Evolutionary conservation across 2,113 vertebrate species (phyloP).

Genomic region (Sebastes schlegelii): DNA sequence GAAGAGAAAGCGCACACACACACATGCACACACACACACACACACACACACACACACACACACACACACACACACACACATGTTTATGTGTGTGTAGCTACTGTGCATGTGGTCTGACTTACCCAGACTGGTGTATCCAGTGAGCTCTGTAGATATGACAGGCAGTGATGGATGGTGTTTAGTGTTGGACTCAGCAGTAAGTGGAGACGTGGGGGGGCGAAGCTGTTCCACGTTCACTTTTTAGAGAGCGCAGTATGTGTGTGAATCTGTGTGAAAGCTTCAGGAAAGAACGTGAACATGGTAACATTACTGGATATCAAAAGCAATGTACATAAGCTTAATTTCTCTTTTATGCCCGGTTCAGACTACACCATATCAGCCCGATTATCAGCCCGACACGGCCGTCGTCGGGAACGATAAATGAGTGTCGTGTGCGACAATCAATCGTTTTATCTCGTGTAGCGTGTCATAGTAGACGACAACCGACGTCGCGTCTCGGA

Average conservation of each 20-base stretch:
- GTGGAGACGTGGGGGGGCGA: constrained; percentile 51
- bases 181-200: constrained; percentile 68
- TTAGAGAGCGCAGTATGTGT: constrained; percentile 38
- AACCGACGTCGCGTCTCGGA: too few species aligned
- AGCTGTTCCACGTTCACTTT: constrained; percentile 53
- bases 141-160: constrained; percentile 68
- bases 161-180: constrained; percentile 77
- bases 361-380: too few species aligned
- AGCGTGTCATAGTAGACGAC: too few species aligned
- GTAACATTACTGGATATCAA: constrained; percentile 1
- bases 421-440: too few species aligned
- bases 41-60: constrained; percentile 19
- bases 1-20: constrained; percentile 50
- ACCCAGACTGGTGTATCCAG: constrained; percentile 49
- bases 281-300: neutral
- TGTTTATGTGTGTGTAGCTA: constrained; percentile 48
- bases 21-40: constrained; percentile 15
- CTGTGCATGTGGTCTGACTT: constrained; percentile 55
- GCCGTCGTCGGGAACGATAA: too few species aligned
- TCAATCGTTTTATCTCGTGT: too few species aligned
- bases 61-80: constrained; percentile 28
- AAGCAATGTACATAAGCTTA: neutral
- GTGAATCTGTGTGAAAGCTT: constrained; percentile 24
- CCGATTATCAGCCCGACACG: too few species aligned
- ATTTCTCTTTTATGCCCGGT: neutral